Conservation (phyloP, 2,888 invertebrate genomes). For the Drosophila putrida region DNA sequence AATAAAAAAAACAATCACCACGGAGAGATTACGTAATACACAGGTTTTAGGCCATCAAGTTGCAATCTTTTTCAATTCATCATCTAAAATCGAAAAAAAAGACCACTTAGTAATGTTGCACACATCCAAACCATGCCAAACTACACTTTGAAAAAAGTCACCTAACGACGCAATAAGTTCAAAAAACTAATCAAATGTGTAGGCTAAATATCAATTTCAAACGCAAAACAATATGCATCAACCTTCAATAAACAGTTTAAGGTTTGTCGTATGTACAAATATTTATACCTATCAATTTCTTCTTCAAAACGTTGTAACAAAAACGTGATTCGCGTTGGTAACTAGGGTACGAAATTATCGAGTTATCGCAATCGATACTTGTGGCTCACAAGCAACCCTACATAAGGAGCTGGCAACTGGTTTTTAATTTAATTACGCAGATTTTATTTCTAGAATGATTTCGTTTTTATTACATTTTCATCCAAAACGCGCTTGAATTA, state of each 20-base stretch:
- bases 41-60: slow-evolving; percentile 44
- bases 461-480: slow-evolving; percentile 17
- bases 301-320: slow-evolving; percentile 12
- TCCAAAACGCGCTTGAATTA: slow-evolving; percentile 26
- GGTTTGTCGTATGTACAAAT: neutral
- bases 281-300: slow-evolving; percentile 15
- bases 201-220: neutral
- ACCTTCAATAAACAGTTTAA: neutral
- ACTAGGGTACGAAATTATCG: slow-evolving; percentile 24
- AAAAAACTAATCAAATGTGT: slow-evolving; percentile 8
- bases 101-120: slow-evolving; percentile 50
- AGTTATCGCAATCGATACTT: slow-evolving; percentile 52
- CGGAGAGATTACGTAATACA: slow-evolving; percentile 67
- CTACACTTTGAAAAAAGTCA: slow-evolving; percentile 28
- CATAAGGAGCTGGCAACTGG: slow-evolving; percentile 25
- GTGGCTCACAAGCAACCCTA: slow-evolving; percentile 33
- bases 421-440: slow-evolving; percentile 16
- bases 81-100: slow-evolving; percentile 60
- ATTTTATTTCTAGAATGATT: slow-evolving; percentile 2
- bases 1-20: slow-evolving; percentile 44
- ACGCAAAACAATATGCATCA: neutral
- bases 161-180: slow-evolving; percentile 46
- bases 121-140: slow-evolving; percentile 22
- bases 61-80: slow-evolving; percentile 27
- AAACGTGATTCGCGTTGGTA: slow-evolving; percentile 64